Base-by-base conservation (phyloP, 2,113 vertebrate genomes). In the Hymenochirus boettgeri region DNA sequence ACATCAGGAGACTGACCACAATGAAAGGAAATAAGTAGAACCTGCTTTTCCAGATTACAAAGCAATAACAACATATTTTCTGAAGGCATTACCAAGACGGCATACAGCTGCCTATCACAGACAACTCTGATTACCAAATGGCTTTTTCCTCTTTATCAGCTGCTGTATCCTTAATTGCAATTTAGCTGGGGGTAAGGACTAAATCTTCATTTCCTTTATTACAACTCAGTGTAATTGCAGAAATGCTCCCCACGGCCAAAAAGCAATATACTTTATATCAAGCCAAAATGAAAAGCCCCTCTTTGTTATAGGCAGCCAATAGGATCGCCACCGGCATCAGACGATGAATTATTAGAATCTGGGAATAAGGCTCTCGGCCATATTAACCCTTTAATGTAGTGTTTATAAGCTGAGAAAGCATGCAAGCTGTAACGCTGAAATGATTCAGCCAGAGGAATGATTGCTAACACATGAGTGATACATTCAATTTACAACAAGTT, bases 161-260 rank as follows among this genome's bases (percentile, higher is more conserved):
- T 51, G 59, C 65, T 29, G 56, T 47, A 53, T 60, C 46, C 48
- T 60, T 69, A 60, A 69, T 69, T 69, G 65, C 57, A 60, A 60
- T 59, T 60, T 69, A 60, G 65, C 57, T 69, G 56, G 52, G 51
- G 56, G 65, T 52, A 60, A 53, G 35, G 58, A 24, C 57, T 69
- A 69, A 69, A 69, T 69, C 65, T 69, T 69, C 47, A 69, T 69
- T 69, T 60, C 47, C 65, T 69, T 69, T 69, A 69, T 69, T 69
- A 54, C 47, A 45, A 57, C 47, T 60, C 65, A 60, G 37, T 45
- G 65, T 69, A 69, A 69, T 69, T 69, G 57, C 48, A 69, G 59
- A 69, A 69, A 69, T 69, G 57, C 47, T 69, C 65, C 65, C 65
- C 57, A 69, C 25, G 57, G 65, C 65, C 59, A 69, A 69, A 69